Evolutionary conservation across 2,888 invertebrate species (phyloP).

Genomic region (Ophion ventricosus): DNA sequence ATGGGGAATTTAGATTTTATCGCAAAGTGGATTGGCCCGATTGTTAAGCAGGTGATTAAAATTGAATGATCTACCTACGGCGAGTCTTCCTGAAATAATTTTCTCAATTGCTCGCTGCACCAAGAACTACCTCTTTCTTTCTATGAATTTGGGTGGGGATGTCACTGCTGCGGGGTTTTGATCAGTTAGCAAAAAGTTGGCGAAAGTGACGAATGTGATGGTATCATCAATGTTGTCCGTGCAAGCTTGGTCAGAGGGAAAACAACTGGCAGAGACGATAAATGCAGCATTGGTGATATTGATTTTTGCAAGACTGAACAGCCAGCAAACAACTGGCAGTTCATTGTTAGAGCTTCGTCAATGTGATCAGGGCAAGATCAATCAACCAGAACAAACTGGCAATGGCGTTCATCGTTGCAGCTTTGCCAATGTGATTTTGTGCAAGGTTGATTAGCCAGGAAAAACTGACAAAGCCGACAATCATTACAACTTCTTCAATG

Average conservation of each 20-base stretch:
- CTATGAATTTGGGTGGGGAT: neutral
- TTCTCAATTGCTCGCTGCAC: neutral
- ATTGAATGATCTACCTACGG: neutral
- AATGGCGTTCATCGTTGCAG: neutral
- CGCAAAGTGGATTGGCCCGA: neutral
- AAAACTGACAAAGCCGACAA: neutral
- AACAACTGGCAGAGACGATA: no score
- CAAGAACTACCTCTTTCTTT: neutral
- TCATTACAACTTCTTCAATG: no score
- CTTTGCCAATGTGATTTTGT: neutral
- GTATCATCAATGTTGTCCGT: no score
- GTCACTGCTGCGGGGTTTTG: no score
- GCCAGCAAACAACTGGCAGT: no score
- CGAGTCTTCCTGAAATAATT: neutral
- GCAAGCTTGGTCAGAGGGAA: no score
- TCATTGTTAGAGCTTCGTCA: no score
- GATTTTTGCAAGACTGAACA: no score
- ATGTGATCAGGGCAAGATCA: no score
- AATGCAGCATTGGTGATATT: no score
- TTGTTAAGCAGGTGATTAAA: neutral
- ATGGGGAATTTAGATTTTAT: slow-evolving; percentile 27
- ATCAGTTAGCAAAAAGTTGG: no score
- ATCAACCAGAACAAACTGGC: neutral
- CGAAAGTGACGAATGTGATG: no score
- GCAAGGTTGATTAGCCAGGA: neutral